Conservation (phyloP, 2,888 invertebrate genomes). For the Graphium colonna region DNA sequence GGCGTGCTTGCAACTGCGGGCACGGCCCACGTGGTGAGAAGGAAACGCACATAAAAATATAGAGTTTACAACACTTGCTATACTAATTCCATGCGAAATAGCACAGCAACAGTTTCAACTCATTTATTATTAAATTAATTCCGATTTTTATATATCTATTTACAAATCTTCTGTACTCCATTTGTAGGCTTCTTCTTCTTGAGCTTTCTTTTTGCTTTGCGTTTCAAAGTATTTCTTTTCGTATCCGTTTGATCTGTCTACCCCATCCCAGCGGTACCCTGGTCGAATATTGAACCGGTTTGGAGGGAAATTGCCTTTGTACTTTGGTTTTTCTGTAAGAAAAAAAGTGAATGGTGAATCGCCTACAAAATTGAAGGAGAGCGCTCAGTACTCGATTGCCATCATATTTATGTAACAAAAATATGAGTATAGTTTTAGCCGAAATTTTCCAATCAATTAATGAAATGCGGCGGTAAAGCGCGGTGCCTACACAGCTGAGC, state of each 20-base stretch:
- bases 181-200: constrained; percentile 92
- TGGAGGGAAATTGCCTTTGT: constrained; percentile 92
- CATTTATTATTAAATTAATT: constrained; percentile 22
- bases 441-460: too few species aligned
- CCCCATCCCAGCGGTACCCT: constrained; percentile 99
- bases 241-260: constrained; percentile 97
- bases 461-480: too few species aligned
- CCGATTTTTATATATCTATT: constrained; percentile 20
- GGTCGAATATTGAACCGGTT: constrained; percentile 96
- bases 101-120: background rate
- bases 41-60: background rate
- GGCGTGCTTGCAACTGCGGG: too few species aligned
- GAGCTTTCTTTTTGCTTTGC: constrained; percentile 86
- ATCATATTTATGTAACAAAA: too few species aligned
- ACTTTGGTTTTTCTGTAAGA: too few species aligned
- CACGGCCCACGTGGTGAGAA: too few species aligned
- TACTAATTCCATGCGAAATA: background rate
- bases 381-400: too few species aligned
- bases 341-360: too few species aligned
- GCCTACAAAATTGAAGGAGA: too few species aligned
- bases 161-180: constrained; percentile 98
- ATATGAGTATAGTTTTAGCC: too few species aligned
- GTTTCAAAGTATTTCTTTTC: constrained; percentile 93
- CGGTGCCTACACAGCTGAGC: too few species aligned
- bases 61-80: background rate